Conservation (phyloP, 2,797 vertebrate genomes). For the Bradypodion pumilum region DNA sequence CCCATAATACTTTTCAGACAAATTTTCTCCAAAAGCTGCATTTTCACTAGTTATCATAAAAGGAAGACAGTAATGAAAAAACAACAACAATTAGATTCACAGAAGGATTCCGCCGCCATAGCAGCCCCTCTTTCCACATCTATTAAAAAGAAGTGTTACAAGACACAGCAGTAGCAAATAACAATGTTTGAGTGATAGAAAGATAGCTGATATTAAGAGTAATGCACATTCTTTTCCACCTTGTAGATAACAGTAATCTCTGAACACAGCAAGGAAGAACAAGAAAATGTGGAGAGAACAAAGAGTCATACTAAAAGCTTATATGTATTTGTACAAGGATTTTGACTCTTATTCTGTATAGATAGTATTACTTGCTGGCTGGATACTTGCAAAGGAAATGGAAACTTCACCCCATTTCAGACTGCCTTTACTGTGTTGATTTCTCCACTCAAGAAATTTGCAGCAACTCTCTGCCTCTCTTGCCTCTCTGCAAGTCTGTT, state of each 20-base stretch:
- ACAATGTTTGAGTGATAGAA: constrained; percentile 59
- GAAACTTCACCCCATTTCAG: too few relatives aligned
- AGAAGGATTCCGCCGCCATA: constrained; percentile 15
- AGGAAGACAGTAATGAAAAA: constrained; percentile 56
- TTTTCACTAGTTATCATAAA: constrained; percentile 48
- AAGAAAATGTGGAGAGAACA: not conserved
- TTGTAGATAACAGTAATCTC: constrained; percentile 46
- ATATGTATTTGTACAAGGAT: too few relatives aligned
- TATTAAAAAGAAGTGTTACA: constrained; percentile 55
- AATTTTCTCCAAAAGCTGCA: constrained; percentile 34
- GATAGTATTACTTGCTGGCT: too few relatives aligned
- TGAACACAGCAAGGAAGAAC: constrained; percentile 63
- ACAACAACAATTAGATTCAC: constrained; percentile 60
- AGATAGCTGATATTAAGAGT: constrained; percentile 64
- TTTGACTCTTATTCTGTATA: too few relatives aligned
- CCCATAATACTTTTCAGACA: constrained; percentile 16
- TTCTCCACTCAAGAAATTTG: too few relatives aligned
- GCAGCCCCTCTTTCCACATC: constrained; percentile 45
- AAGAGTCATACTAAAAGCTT: too few relatives aligned
- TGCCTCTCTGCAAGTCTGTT: too few relatives aligned
- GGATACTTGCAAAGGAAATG: too few relatives aligned
- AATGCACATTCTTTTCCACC: constrained; percentile 54
- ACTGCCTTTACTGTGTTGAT: too few relatives aligned
- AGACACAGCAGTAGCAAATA: constrained; percentile 61
- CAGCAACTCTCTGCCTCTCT: too few relatives aligned